A percentile compares a stretch with the other conserved stretches of the same genome.
These are phyloP conservation scores for Heterotilapia buettikoferi DNA, from an alignment of 2,113 vertebrate species.

Conservation along the genomic window DNA sequence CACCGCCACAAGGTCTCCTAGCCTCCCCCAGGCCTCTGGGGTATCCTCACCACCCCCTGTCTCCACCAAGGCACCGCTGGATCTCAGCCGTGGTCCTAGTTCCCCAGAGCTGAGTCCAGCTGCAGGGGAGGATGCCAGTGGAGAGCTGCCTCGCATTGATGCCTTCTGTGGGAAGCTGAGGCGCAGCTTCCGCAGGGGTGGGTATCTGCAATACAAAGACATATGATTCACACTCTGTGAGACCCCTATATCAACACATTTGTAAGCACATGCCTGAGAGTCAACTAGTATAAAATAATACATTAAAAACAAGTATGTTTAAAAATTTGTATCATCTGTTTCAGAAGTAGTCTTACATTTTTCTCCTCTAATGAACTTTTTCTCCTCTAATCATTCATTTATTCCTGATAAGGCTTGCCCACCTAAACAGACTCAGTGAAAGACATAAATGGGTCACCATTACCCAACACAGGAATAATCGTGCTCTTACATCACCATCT, in stretches of 20 bases:
- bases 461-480: slow-evolving; percentile 3
- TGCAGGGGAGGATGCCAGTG: slow-evolving; percentile 70
- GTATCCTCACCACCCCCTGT: slow-evolving; percentile 59
- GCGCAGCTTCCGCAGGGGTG: slow-evolving; percentile 86
- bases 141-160: slow-evolving; percentile 81
- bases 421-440: background rate
- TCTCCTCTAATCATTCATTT: background rate
- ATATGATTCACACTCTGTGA: background rate
- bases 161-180: slow-evolving; percentile 84
- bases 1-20: slow-evolving; percentile 42
- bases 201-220: background rate
- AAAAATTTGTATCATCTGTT: background rate
- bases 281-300: background rate
- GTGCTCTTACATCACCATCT: slow-evolving; percentile 15
- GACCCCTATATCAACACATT: background rate
- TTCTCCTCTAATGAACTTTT: background rate
- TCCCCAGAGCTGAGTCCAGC: slow-evolving; percentile 81
- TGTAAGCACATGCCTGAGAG: background rate
- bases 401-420: background rate
- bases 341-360: background rate
- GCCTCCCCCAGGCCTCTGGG: slow-evolving; percentile 56
- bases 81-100: slow-evolving; percentile 80
- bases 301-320: background rate
- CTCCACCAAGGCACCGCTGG: slow-evolving; percentile 77
- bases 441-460: slow-evolving; percentile 27